Percentiles rank a stretch among this genome's conserved stretches.
These are phyloP conservation scores for Neoarius graeffei DNA, from an alignment of 2,113 vertebrate genomes.

Conservation along the genomic window DNA sequence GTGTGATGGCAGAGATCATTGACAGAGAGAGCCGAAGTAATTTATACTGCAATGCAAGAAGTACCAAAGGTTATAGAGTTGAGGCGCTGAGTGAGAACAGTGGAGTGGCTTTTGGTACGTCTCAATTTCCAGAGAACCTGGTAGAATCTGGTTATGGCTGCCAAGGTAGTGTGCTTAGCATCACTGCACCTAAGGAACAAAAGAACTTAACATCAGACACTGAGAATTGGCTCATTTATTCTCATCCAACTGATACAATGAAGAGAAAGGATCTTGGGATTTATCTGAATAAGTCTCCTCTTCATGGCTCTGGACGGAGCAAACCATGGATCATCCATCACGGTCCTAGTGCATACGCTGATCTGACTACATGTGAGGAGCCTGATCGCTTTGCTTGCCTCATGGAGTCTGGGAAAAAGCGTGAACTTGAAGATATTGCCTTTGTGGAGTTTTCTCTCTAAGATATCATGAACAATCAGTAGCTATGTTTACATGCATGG, in stretches of 20 bases:
- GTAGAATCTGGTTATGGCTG: constrained; percentile 76
- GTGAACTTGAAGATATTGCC: constrained; percentile 73
- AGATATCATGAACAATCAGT: constrained; percentile 67
- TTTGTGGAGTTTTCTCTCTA: constrained; percentile 71
- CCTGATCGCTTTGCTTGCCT: constrained; percentile 81
- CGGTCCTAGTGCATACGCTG: constrained; percentile 88
- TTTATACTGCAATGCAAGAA: constrained; percentile 88
- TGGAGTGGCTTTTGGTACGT: constrained; percentile 71
- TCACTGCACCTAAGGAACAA: constrained; percentile 64
- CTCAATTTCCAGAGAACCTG: constrained; percentile 64
- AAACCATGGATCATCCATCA: constrained; percentile 76
- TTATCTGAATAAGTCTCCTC: constrained; percentile 80
- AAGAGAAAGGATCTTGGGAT: constrained; percentile 80
- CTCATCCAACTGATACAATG: constrained; percentile 79
- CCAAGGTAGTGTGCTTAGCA: constrained; percentile 89
- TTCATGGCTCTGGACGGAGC: constrained; percentile 71
- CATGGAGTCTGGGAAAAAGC: constrained; percentile 81
- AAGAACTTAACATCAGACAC: constrained; percentile 63
- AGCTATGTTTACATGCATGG: neutral
- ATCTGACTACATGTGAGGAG: constrained; percentile 78
- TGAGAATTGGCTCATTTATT: constrained; percentile 83
- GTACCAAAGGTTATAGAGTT: constrained; percentile 65
- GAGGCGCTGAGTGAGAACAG: constrained; percentile 76
- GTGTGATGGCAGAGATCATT: constrained; percentile 84
- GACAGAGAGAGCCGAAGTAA: constrained; percentile 61